Evolutionary conservation across 2,797 vertebrate species (phyloP), one percentile per base, ranked within the genome.

Genomic region (Nothura maculosa): DNA sequence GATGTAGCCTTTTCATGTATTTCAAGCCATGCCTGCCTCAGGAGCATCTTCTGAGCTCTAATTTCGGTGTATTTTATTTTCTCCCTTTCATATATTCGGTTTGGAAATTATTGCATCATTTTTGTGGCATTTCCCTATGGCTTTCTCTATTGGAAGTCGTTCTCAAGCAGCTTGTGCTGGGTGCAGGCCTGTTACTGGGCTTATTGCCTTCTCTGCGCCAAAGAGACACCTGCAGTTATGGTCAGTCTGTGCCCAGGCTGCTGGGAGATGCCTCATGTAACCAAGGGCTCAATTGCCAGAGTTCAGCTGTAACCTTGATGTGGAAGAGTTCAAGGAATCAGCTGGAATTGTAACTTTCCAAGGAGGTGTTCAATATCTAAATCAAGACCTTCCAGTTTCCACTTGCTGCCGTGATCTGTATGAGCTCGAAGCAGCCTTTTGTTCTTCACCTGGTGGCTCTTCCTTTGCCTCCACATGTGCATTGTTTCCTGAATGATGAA

Each of bases 401-500:
- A 13, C 70, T 75, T 92, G 73, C 78, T 69, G 70, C 57, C 90
- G 38, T 21, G 34, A 36, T 79, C 76, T 81, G 28, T 40, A 32
- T 27, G 42, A 75, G 36, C 27, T 48, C 60, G n/a, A 85, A 89
- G 55, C 25, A 69, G 80, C 42, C 57, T 86, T 93, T 76, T 87
- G 47, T 94, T 93, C 63, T 85, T 85, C 70, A 83, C 52, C 81
- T 94, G 30, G 47, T 47, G 81, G 50, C 55, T 68, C 58, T 62
- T 85, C 43, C 62, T n/a, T 63, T 90, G 68, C 42, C 85, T 68
- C 21, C 17, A 10, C 68, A 74, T 77, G 54, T 50, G 50, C 42
- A 7, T 85, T 78, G 32, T 89, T 94, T 92, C 32, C 79, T 66
- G 69, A 73, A 72, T 45, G 62, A 60, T 32, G 70, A 87, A 89